Base-by-base conservation (phyloP, 2,797 vertebrate genomes). In the Todus mexicanus region DNA sequence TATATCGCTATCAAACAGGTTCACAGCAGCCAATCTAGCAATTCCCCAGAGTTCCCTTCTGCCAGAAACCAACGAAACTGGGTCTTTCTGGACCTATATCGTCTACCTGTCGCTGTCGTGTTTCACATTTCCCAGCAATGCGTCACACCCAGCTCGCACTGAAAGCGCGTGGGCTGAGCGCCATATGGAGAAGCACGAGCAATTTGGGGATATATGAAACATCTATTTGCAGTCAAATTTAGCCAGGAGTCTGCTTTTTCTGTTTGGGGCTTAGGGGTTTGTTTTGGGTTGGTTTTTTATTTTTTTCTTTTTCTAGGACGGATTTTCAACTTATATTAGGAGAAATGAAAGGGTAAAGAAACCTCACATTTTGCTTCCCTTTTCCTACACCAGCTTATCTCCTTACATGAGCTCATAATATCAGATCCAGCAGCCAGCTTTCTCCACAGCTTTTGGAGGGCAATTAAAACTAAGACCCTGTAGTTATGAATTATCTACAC, bases 81-180 rank as follows among this genome's bases (percentile, higher is more conserved):
- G 33, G 40, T 51, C 75, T 66, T 75, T 37, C 13, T 5, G 61
- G 56, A 29, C 73, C 53, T 20, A 56, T 15, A 60, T 59, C 11
- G 1, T 15, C 13, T 50, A 80, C 66, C 88, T 94, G 92, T 56
- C 42, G 5, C 91, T 9, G 65, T 89, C 93, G 50, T 94, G 89
- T 76, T 77, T 71, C 92, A 92, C 88, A 61, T 87, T 25, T 13
- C 68, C 72, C 80, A n/a, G 79, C 75, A 59, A 47, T 12, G n/a
- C n/a, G 9, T 84, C 90, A 31, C 71, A 43, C 71, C 43, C 59
- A 13, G 78, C 23, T 8, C 76, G 45, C 77, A 14, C 1, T 11
- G 53, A 21, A 71, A 68, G 57, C 18, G 92, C 3, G 93, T 95
- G 92, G 95, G 95, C 87, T 92, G 86, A 76, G 12, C 54, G n/a